phyloP scores from a whole-genome alignment of 2,888 invertebrate species.

The Neoaliturus tenellus region DNA sequence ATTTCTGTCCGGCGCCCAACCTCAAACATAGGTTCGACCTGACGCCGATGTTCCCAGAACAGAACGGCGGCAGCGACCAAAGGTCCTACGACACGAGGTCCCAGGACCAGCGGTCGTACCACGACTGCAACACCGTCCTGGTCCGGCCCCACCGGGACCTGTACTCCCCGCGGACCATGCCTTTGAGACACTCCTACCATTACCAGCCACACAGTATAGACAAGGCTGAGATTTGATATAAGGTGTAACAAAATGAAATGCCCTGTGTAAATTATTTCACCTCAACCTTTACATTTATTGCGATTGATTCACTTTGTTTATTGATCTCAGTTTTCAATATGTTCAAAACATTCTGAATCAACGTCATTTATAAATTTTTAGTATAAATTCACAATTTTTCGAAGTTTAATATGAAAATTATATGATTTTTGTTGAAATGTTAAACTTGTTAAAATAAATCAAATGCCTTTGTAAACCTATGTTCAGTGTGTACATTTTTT shows the following conservation, averaged over 20 bases:
- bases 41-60: too few species aligned
- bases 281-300: too few species aligned
- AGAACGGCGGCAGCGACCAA: background rate
- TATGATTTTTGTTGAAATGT: too few species aligned
- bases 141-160: conserved; percentile 21
- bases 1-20: conserved; percentile 63
- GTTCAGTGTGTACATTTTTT: conserved; percentile 15
- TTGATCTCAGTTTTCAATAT: background rate
- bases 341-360: background rate
- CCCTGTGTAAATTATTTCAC: too few species aligned
- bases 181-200: conserved; percentile 56
- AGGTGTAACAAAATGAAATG: too few species aligned
- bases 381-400: too few species aligned
- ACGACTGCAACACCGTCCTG: conserved; percentile 42
- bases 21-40: conserved; percentile 52
- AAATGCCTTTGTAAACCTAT: background rate
- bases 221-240: conserved; percentile 64
- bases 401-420: too few species aligned
- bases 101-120: conserved; percentile 18
- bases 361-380: background rate
- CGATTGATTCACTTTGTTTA: too few species aligned
- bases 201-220: conserved; percentile 67
- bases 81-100: conserved; percentile 24
- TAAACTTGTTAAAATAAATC: too few species aligned
- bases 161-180: conserved; percentile 48